Base-by-base conservation (phyloP, 2,888 invertebrate species). In the Pollenia angustigena region DNA sequence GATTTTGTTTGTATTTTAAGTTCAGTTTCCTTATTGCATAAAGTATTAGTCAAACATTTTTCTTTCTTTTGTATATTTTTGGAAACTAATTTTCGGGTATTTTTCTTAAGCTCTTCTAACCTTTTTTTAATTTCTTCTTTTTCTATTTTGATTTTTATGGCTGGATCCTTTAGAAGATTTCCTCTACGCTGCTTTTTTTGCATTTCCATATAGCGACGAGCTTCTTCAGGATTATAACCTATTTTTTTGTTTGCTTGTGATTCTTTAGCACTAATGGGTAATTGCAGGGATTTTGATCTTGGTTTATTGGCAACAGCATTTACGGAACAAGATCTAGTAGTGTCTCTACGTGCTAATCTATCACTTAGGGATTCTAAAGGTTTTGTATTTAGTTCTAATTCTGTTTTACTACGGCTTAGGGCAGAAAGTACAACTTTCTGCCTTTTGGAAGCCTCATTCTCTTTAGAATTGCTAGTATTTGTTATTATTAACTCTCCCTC, bases 121-220 rank as follows among this genome's bases (percentile, higher is more conserved):
- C 94, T 93, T 88, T 94, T 92, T 85, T 94, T 93, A 71, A 93
- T 93, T 78, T 94, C 90, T 76, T 94, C 93, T 44, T 91, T 90
- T 58, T 92, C 90, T 16, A 87, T 85, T 72, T 82, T 69, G 18
- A 85, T 12, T 23, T 86, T 92, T 87, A 75, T 92, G 91, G 62
- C 94, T 87, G 86, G 93, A 92, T 88, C 75, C n/a, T 71, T 48
- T 0, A 44, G 23, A 10, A 74, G 16, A 6, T 18, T 6, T 0
- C 69, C 23, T 76, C 85, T 84, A 11, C 95, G 91, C 89, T 94
- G 94, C 80, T 94, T 94, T 88, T 93, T 94, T 90, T 95, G 95
- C 88, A 94, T 94, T 88, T 94, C 94, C 88, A 95, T 95, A 90
- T 94, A 95, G 87, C 94, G 94, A 6, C 94, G 92, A 0, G 95